Percentiles rank a stretch among this genome's conserved stretches.
These are phyloP conservation scores for Euborellia annulipes DNA, from an alignment of 1,140 invertebrate genomes.

Conservation along the genomic window DNA sequence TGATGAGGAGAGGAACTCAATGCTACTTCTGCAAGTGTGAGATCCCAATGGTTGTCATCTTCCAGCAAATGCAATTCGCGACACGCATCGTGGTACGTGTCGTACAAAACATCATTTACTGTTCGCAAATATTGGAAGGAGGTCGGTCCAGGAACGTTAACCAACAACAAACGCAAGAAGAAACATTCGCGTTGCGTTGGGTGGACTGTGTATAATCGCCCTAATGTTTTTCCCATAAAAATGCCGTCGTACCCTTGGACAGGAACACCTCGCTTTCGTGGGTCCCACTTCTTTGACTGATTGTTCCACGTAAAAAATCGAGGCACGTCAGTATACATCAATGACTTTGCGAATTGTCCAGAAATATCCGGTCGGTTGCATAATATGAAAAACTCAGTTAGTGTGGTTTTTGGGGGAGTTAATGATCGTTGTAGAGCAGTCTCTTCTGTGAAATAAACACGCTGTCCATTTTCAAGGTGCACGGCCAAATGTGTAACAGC, in stretches of 20 bases:
- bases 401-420: slow-evolving; percentile 15
- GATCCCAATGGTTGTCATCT: slow-evolving; percentile 25
- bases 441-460: slow-evolving; percentile 20
- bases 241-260: slow-evolving; percentile 18
- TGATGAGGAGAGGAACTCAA: slow-evolving; percentile 16
- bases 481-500: slow-evolving; percentile 11
- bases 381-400: slow-evolving; percentile 22
- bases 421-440: slow-evolving; percentile 12
- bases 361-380: slow-evolving; percentile 16
- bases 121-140: slow-evolving; percentile 25
- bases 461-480: slow-evolving; percentile 21
- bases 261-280: slow-evolving; percentile 14
- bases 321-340: slow-evolving; percentile 26
- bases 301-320: slow-evolving; percentile 25
- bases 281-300: slow-evolving; percentile 17
- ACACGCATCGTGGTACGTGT: slow-evolving; percentile 24
- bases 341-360: slow-evolving; percentile 25
- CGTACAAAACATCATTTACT: slow-evolving; percentile 26
- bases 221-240: slow-evolving; percentile 19
- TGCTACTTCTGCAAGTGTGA: slow-evolving; percentile 21
- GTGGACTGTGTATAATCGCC: slow-evolving; percentile 26
- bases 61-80: slow-evolving; percentile 23
- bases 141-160: slow-evolving; percentile 24
- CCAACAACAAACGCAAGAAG: slow-evolving; percentile 25
- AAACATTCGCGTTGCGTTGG: slow-evolving; percentile 25